Percentiles rank a stretch among this genome's conserved stretches.
Conservation (phyloP, 1,140 invertebrate genomes). For the Pentalonia nigronervosa region DNA sequence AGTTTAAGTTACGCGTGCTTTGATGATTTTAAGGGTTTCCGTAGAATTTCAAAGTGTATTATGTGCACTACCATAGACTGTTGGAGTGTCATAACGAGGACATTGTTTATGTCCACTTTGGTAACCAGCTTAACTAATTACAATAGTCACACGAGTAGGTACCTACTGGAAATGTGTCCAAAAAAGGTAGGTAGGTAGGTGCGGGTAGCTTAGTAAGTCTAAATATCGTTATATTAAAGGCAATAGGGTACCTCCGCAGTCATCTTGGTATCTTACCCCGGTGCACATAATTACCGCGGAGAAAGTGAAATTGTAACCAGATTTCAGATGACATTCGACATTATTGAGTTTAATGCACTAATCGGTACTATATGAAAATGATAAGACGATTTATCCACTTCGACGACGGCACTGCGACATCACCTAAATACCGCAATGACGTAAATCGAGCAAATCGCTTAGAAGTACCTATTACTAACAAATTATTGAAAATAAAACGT, state of each 20-base stretch:
- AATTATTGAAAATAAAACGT: too few species aligned
- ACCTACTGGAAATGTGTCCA: not conserved
- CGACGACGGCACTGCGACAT: too few species aligned
- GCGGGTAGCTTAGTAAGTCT: not conserved
- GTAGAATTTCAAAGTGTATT: not conserved
- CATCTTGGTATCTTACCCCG: not conserved
- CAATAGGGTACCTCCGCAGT: not conserved
- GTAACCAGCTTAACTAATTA: not conserved
- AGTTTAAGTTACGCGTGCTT: not conserved
- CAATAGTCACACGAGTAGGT: not conserved
- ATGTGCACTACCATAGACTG: not conserved
- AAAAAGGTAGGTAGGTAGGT: not conserved
- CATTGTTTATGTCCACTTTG: constrained; percentile 1
- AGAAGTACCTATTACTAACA: too few species aligned
- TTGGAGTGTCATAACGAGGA: not conserved
- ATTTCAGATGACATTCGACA: too few species aligned
- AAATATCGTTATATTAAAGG: not conserved
- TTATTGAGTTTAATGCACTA: too few species aligned
- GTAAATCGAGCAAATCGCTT: too few species aligned
- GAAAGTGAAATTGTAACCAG: too few species aligned
- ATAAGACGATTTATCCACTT: too few species aligned
- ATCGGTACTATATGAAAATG: too few species aligned
- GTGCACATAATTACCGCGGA: not conserved
- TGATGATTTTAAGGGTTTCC: constrained; percentile 2
- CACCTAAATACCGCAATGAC: too few species aligned